Conservation (phyloP, 2,113 vertebrate genomes). For the Xenopus borealis region DNA sequence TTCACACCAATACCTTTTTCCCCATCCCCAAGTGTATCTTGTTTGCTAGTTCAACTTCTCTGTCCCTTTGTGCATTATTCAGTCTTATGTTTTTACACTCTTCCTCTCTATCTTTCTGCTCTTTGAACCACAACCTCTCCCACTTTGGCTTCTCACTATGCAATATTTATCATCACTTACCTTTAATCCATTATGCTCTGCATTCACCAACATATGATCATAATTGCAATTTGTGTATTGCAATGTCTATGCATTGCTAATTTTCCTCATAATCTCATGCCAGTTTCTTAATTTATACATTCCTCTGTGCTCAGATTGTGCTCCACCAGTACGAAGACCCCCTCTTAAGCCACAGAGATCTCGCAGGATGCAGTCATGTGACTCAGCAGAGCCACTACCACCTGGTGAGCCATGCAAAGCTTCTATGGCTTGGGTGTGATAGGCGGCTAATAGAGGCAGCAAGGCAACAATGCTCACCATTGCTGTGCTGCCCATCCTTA, state of each 20-base stretch:
- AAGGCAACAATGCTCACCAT: no score
- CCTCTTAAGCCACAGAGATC: constrained; percentile 65
- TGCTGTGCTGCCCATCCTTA: no score
- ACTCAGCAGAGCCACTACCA: constrained; percentile 57
- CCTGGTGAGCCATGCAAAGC: constrained; percentile 2
- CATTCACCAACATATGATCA: background rate
- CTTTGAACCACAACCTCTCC: background rate
- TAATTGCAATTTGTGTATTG: no score
- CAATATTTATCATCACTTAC: background rate
- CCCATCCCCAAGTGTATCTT: constrained; percentile 22
- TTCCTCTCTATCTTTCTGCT: constrained; percentile 8
- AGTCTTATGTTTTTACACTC: constrained; percentile 2
- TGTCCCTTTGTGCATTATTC: constrained; percentile 5
- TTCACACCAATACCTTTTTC: background rate
- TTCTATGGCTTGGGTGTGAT: background rate
- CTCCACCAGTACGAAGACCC: constrained; percentile 46
- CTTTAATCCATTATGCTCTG: background rate
- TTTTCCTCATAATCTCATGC: background rate
- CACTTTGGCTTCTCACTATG: background rate
- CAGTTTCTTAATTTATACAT: constrained; percentile 23
- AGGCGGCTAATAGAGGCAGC: no score
- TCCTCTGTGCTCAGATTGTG: constrained; percentile 7
- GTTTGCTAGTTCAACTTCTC: constrained; percentile 3
- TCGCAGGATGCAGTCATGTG: constrained; percentile 62
- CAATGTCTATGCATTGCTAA: background rate